phyloP scores from a whole-genome alignment of 2,888 invertebrate species.

The Drosophila anomelani region DNA sequence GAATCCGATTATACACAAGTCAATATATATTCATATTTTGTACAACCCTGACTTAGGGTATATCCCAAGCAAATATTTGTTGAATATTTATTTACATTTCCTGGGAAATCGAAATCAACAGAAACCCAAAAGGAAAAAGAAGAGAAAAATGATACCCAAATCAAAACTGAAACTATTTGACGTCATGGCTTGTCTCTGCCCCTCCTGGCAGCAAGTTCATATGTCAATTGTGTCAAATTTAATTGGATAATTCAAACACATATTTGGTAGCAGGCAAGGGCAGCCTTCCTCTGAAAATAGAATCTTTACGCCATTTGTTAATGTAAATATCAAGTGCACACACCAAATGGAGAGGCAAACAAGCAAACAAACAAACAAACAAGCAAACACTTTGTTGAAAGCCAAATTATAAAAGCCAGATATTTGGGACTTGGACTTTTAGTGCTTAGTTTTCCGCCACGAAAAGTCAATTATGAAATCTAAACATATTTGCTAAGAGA shows the following conservation, averaged over 20 bases:
- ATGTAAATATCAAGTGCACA: conserved; percentile 34
- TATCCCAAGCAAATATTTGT: background rate
- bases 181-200: conserved; percentile 10
- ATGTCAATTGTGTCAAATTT: conserved; percentile 47
- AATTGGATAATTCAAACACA: conserved; percentile 31
- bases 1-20: too few species aligned
- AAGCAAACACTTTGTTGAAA: conserved; percentile 14
- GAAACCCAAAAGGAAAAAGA: background rate
- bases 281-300: conserved; percentile 33
- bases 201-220: conserved; percentile 14
- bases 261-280: conserved; percentile 8
- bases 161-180: conserved; percentile 14
- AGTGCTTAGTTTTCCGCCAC: conserved; percentile 11
- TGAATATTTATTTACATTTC: conserved; percentile 63
- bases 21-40: background rate
- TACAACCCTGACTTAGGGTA: background rate
- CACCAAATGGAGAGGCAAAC: conserved; percentile 33
- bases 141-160: background rate
- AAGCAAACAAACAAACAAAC: conserved; percentile 9
- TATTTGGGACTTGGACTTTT: conserved; percentile 13
- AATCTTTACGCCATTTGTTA: conserved; percentile 15
- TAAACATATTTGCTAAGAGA: conserved; percentile 12
- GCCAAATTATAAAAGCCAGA: conserved; percentile 17
- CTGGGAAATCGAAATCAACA: conserved; percentile 38
- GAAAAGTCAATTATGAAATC: conserved; percentile 10